These are phyloP conservation scores for Gambusia affinis DNA, from an alignment of 2,113 vertebrate species.

Conservation along the genomic window DNA sequence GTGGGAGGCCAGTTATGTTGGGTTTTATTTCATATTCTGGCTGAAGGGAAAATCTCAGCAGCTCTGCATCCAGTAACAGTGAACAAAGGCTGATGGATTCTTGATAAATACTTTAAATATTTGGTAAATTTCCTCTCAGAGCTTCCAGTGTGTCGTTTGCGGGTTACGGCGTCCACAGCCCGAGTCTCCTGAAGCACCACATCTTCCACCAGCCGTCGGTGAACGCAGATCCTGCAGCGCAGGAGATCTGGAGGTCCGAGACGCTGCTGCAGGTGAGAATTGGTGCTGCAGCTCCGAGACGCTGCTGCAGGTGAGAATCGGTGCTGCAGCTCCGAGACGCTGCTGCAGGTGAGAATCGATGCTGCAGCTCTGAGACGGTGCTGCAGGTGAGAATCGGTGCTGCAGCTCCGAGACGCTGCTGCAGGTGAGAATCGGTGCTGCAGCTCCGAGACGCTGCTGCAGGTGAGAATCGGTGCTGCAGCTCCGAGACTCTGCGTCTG, in stretches of 20 bases:
- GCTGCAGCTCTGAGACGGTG: constrained; percentile 92
- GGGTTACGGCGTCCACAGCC: constrained; percentile 89
- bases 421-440: constrained; percentile 82
- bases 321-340: constrained; percentile 90
- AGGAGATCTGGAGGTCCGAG: constrained; percentile 97
- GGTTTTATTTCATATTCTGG: background rate
- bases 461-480: constrained; percentile 85
- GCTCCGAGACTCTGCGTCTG: constrained; percentile 43
- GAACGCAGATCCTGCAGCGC: constrained; percentile 92
- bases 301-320: constrained; percentile 81
- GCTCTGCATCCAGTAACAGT: background rate
- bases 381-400: constrained; percentile 79
- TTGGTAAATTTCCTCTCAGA: constrained; percentile 60
- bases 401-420: constrained; percentile 94
- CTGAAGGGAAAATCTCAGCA: background rate
- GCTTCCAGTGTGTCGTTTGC: constrained; percentile 85
- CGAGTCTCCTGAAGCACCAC: constrained; percentile 91
- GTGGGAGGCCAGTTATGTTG: too few species aligned
- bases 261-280: constrained; percentile 86
- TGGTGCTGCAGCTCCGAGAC: constrained; percentile 96
- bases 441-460: constrained; percentile 91
- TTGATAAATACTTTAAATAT: too few species aligned
- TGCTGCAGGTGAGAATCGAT: constrained; percentile 81
- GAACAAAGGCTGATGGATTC: background rate
- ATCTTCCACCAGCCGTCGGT: constrained; percentile 93